Evolutionary conservation across 1,140 invertebrate species (phyloP), one percentile per base, ranked within the genome.

Genomic region (Stenopsyche tienmushanensis): DNA sequence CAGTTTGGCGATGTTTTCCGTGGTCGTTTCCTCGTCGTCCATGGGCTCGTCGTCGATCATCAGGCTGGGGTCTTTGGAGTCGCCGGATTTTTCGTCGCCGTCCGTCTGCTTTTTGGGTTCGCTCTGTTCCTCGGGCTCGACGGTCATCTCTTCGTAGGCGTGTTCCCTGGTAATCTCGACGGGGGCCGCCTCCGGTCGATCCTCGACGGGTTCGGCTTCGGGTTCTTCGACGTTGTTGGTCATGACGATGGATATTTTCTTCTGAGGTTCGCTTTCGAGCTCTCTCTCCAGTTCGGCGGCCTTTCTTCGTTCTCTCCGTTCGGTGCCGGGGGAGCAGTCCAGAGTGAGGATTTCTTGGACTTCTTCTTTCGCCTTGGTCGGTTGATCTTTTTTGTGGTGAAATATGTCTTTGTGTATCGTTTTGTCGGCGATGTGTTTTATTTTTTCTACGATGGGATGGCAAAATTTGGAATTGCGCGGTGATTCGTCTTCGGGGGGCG

Each of bases 361-460:
- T 23, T 79, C 75, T 55, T 77, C 75, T 70, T 75, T 76, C 68
- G 77, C 79, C 49, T 76, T 72, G 34, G 63, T 55, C 13, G 79
- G 78, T 26, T 80, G 80, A 60, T 82, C 82, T 68, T 83, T 82
- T 66, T 76, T 78, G 62, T 81, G 80, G 67, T 63, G 72, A 63
- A 77, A 80, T 21, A 80, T 78, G 47, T 76, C 63, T 69, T 80
- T 81, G 52, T 83, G 81, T 66, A 84, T 77, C 57, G 83, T 83
- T 73, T 83, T 82, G 65, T 84, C 83, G 18, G 83, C 83, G 73
- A 84, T 78, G 53, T 83, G 81, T 74, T 83, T 85, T 7, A 85
- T 78, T 76, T 85, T 85, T 72, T 84, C 83, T 64, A 85, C 83
- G 41, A 84, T 76, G 26, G 83, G 83, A 71, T 83, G 83, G 72